phyloP scores from a whole-genome alignment of 2,113 vertebrate species.

The Lathamus discolor region DNA sequence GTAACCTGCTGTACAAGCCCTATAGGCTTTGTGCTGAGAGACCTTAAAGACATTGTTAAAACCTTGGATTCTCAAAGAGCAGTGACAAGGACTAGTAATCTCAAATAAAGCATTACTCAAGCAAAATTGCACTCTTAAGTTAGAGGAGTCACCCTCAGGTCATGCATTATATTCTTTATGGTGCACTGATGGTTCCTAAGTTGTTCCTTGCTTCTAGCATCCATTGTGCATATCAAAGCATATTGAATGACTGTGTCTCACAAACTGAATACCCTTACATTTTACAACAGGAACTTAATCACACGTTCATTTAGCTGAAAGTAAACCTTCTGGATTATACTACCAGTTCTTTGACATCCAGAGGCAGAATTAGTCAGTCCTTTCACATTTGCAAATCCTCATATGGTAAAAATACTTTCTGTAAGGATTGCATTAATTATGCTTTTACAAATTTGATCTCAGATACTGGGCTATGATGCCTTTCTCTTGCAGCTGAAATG shows the following conservation, averaged over 20 bases:
- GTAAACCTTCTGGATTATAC: not conserved
- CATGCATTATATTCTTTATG: not conserved
- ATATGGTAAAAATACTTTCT: not conserved
- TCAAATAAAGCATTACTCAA: not conserved
- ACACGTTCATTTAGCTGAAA: not conserved
- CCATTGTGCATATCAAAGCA: not conserved
- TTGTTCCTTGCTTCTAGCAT: not conserved
- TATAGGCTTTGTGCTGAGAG: not conserved
- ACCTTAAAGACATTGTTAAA: not conserved
- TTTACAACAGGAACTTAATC: not conserved
- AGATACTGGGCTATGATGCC: not conserved
- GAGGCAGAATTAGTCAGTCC: not conserved
- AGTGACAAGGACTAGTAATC: not conserved
- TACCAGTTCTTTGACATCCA: not conserved
- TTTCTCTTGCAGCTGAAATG: not conserved
- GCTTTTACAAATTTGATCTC: not conserved
- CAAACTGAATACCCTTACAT: not conserved
- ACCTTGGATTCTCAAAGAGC: not conserved
- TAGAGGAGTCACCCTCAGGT: not conserved
- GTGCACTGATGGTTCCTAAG: not conserved
- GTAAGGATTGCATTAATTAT: not conserved
- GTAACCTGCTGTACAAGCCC: not conserved
- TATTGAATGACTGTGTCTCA: not conserved
- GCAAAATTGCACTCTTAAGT: not conserved
- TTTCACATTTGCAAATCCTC: not conserved